Conservation (phyloP, 2,797 vertebrate genomes). For the Triplophysa yarkandensis region DNA sequence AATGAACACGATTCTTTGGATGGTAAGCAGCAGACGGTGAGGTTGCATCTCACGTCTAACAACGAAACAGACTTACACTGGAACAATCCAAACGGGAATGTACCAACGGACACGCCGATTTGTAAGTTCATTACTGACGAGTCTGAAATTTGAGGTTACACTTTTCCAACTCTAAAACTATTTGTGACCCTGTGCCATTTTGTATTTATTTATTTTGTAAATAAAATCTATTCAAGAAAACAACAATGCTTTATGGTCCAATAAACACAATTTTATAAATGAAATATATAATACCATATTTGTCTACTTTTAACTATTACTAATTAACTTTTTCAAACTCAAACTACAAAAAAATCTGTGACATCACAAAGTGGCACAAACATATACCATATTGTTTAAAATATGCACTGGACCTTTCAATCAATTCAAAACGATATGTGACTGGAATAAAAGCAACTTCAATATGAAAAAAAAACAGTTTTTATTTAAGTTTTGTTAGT, state of each 20-base stretch:
- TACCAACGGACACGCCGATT: neutral
- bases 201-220: slow-evolving; percentile 35
- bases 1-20: neutral
- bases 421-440: neutral
- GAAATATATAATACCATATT: no score
- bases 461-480: slow-evolving; percentile 46
- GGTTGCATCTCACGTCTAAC: neutral
- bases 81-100: slow-evolving; percentile 5
- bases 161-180: neutral
- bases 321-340: no score
- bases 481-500: slow-evolving; percentile 50
- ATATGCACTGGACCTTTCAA: neutral
- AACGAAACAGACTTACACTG: slow-evolving; percentile 17
- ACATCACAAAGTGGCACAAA: neutral
- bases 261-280: neutral
- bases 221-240: neutral
- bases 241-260: neutral
- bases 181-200: neutral
- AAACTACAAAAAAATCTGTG: neutral
- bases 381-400: neutral
- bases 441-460: neutral
- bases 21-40: neutral
- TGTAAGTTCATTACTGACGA: slow-evolving; percentile 76
- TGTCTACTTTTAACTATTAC: no score
- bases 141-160: slow-evolving; percentile 73